Conservation (phyloP, 1,140 invertebrate species). For the Sweltsa coloradensis region DNA sequence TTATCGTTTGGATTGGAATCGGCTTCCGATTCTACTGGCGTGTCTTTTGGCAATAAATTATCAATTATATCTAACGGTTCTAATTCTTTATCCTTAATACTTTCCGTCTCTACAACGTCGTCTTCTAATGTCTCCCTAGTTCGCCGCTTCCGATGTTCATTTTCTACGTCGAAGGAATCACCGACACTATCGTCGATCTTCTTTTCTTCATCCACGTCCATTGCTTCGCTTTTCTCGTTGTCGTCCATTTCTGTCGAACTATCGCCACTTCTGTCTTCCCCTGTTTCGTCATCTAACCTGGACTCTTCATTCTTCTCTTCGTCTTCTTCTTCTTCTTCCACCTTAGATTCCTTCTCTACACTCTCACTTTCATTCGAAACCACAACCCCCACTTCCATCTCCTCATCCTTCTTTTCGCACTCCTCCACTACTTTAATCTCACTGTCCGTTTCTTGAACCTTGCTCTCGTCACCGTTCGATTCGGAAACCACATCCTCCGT, state of each 20-base stretch:
- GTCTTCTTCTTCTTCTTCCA: slow-evolving; percentile 16
- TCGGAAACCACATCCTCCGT: slow-evolving; percentile 26
- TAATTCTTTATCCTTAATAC: too few species aligned
- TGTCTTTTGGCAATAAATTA: too few species aligned
- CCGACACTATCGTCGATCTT: slow-evolving; percentile 26
- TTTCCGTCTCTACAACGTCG: too few species aligned
- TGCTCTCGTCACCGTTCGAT: slow-evolving; percentile 30
- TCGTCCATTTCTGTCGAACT: too few species aligned
- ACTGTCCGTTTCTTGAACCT: slow-evolving; percentile 24
- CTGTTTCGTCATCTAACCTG: slow-evolving; percentile 13
- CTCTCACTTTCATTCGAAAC: not conserved
- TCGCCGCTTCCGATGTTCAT: slow-evolving; percentile 7
- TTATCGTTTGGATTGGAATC: too few species aligned
- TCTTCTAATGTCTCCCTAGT: slow-evolving; percentile 4
- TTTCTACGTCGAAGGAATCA: slow-evolving; percentile 16
- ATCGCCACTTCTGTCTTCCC: slow-evolving; percentile 12
- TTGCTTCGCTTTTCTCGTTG: slow-evolving; percentile 17
- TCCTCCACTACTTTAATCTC: slow-evolving; percentile 25
- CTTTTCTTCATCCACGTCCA: slow-evolving; percentile 15
- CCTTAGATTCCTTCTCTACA: not conserved
- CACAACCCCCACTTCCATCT: not conserved
- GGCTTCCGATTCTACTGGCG: too few species aligned
- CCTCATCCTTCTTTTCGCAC: not conserved
- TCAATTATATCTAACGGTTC: too few species aligned
- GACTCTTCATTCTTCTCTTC: slow-evolving; percentile 14